A percentile compares a stretch with the other conserved stretches of the same genome.
phyloP scores from a whole-genome alignment of 2,113 vertebrate species.

The Cyphomyrus discorhynchus region DNA sequence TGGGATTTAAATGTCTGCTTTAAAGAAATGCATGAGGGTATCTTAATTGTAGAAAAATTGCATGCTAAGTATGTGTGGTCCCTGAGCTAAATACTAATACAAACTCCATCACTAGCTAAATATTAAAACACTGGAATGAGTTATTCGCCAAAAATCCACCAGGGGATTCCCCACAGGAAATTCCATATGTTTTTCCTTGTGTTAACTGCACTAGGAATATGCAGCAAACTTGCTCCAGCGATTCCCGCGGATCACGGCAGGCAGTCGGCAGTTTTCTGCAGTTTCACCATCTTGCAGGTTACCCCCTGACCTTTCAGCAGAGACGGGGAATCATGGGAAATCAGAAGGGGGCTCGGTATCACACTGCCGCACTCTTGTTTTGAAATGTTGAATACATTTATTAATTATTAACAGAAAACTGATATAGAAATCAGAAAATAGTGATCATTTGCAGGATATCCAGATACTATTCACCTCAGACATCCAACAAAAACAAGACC shows the following conservation, averaged over 20 bases:
- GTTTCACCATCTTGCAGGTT: not conserved
- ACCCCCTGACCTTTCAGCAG: not conserved
- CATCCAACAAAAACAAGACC: not conserved
- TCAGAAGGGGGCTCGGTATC: not conserved
- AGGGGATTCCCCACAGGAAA: conserved; percentile 10
- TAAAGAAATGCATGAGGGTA: not conserved
- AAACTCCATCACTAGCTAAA: not conserved
- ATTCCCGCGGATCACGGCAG: not conserved
- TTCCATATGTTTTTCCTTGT: conserved; percentile 1
- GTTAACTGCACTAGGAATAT: not conserved
- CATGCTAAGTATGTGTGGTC: not conserved
- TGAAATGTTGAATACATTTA: not conserved
- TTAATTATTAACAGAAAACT: not conserved
- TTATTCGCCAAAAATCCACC: not conserved
- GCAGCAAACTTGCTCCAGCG: not conserved
- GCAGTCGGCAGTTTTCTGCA: not conserved
- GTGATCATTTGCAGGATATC: not conserved
- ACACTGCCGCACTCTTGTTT: not conserved
- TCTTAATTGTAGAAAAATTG: not conserved
- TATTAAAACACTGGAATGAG: not conserved
- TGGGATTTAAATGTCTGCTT: not conserved
- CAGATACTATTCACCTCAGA: not conserved
- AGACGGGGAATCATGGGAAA: not conserved
- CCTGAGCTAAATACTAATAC: not conserved
- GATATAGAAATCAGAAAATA: not conserved